These are phyloP conservation scores for Toxotes jaculatrix DNA, from an alignment of 2,113 vertebrate species.

Conservation along the genomic window DNA sequence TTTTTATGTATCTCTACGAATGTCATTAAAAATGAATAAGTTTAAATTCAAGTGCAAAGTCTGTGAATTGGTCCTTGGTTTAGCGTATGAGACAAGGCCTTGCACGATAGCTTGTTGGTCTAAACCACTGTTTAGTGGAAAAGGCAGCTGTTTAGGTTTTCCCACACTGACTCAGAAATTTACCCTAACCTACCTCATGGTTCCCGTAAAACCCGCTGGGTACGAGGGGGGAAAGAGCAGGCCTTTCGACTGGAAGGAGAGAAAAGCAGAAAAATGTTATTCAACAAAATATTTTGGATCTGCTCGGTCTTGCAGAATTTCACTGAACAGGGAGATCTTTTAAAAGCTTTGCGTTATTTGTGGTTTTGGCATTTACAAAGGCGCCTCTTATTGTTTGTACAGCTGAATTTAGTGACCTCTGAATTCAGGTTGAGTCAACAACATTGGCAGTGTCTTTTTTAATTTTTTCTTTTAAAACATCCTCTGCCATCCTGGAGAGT, in stretches of 20 bases:
- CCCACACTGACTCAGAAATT: constrained; percentile 76
- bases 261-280: constrained; percentile 55
- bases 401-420: constrained; percentile 36
- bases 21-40: neutral
- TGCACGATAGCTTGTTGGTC: constrained; percentile 31
- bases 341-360: constrained; percentile 8
- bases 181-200: constrained; percentile 48
- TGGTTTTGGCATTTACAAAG: constrained; percentile 9
- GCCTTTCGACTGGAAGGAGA: constrained; percentile 34
- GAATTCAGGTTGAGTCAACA: constrained; percentile 25
- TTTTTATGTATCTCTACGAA: neutral
- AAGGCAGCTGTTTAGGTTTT: constrained; percentile 68
- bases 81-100: constrained; percentile 19
- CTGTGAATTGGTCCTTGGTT: neutral
- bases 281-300: constrained; percentile 56
- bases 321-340: constrained; percentile 12
- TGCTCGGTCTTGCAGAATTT: constrained; percentile 14
- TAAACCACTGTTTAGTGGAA: constrained; percentile 57
- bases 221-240: neutral
- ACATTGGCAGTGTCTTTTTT: neutral
- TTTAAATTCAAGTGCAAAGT: neutral
- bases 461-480: neutral
- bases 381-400: constrained; percentile 33
- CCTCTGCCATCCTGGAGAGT: neutral
- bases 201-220: constrained; percentile 66